Percentiles rank a stretch among this genome's conserved stretches.
These are phyloP conservation scores for Bedellia somnulentella DNA, from an alignment of 2,888 invertebrate genomes.

Conservation along the genomic window DNA sequence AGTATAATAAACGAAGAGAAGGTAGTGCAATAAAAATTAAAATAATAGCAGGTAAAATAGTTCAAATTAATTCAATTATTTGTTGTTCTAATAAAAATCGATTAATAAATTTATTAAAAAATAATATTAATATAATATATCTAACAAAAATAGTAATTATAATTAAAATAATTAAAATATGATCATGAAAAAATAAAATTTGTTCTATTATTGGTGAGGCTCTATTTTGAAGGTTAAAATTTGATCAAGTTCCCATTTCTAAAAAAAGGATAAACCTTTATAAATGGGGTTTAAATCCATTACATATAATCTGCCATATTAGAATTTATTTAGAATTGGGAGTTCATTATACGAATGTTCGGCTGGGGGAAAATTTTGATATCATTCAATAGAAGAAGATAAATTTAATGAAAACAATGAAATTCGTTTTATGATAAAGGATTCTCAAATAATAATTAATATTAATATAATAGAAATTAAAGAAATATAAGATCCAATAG, in stretches of 20 bases:
- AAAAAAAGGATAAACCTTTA: slow-evolving; percentile 65
- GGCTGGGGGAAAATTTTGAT: slow-evolving; percentile 56
- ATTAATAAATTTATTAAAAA: slow-evolving; percentile 60
- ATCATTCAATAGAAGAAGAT: slow-evolving; percentile 65
- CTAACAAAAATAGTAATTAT: slow-evolving; percentile 64
- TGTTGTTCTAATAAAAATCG: slow-evolving; percentile 61
- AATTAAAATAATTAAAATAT: slow-evolving; percentile 61
- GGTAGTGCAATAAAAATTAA: slow-evolving; percentile 66
- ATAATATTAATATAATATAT: slow-evolving; percentile 56
- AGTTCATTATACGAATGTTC: slow-evolving; percentile 65
- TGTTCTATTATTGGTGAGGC: slow-evolving; percentile 67
- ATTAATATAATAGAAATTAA: slow-evolving; percentile 60
- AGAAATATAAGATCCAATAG: slow-evolving; percentile 68
- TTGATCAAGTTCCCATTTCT: slow-evolving; percentile 64
- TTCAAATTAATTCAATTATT: slow-evolving; percentile 68
- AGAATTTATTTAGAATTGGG: slow-evolving; percentile 61
- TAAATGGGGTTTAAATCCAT: slow-evolving; percentile 69
- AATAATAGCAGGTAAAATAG: slow-evolving; percentile 61
- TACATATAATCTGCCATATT: slow-evolving; percentile 61
- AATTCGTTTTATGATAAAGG: slow-evolving; percentile 53
- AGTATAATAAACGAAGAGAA: slow-evolving; percentile 61
- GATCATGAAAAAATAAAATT: slow-evolving; percentile 66
- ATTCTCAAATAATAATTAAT: slow-evolving; percentile 66
- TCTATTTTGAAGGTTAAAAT: slow-evolving; percentile 61
- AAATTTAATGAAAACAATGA: slow-evolving; percentile 47